Percentiles rank a stretch among this genome's conserved stretches.
Conservation (phyloP, 2,888 invertebrate genomes). For the Tenthredo mesomela region DNA sequence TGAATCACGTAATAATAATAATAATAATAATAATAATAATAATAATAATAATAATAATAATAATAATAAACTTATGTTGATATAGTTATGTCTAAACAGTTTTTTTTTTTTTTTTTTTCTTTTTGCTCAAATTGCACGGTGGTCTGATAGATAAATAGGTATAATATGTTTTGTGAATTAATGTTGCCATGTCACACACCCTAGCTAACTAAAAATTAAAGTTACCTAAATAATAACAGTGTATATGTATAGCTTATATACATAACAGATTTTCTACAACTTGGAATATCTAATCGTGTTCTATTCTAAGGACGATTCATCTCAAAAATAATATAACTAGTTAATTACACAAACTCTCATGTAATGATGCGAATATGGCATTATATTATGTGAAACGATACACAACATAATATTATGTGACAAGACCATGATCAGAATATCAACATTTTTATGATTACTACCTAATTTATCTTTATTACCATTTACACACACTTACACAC, state of each 20-base stretch:
- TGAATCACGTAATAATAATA: constrained; percentile 15
- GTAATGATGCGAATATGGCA: constrained; percentile 22
- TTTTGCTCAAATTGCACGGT: constrained; percentile 30
- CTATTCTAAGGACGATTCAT: constrained; percentile 9
- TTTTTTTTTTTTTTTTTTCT: neutral
- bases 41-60: constrained; percentile 24
- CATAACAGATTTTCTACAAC: constrained; percentile 14
- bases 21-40: constrained; percentile 26
- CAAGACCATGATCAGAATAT: constrained; percentile 18
- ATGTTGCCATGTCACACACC: neutral
- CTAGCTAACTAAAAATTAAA: neutral
- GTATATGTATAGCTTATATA: constrained; percentile 21
- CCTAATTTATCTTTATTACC: neutral
- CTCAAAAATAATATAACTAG: neutral
- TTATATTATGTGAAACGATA: neutral
- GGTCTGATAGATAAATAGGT: constrained; percentile 16
- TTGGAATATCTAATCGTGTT: constrained; percentile 2
- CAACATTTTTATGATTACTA: constrained; percentile 5
- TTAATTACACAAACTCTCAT: neutral
- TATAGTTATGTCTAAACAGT: constrained; percentile 32
- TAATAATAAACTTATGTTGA: constrained; percentile 11
- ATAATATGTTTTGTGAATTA: neutral
- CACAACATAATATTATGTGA: constrained; percentile 9
- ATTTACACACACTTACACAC: constrained; percentile 2
- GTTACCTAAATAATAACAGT: constrained; percentile 5